A percentile compares a stretch with the other conserved stretches of the same genome.
These are phyloP conservation scores for Luidia sarsii DNA, from an alignment of 53 echinoderm and acorn worm genomes.

Conservation along the genomic window DNA sequence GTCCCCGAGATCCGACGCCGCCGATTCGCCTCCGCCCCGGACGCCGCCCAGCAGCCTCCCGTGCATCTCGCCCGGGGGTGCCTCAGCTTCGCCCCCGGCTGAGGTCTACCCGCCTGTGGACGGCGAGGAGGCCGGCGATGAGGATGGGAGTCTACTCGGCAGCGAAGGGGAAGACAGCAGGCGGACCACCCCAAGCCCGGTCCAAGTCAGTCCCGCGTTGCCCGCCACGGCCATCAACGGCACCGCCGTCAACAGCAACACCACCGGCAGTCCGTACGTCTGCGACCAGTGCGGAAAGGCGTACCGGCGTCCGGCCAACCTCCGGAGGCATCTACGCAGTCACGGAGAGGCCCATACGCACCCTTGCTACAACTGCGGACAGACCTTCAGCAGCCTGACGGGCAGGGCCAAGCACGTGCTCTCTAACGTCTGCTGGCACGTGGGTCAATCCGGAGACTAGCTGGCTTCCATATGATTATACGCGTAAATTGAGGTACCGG, in stretches of 20 bases:
- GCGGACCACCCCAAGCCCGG: conserved; percentile 67
- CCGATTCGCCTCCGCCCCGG: no score
- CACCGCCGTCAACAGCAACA: not conserved
- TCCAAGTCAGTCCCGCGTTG: no score
- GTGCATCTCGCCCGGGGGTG: conserved; percentile 42
- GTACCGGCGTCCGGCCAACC: conserved; percentile 90
- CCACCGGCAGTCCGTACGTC: conserved; percentile 23
- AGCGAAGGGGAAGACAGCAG: conserved; percentile 57
- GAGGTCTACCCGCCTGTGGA: not conserved
- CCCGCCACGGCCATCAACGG: no score
- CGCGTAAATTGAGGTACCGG: no score
- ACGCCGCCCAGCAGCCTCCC: not conserved
- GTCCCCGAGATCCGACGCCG: no score
- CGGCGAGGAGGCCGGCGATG: conserved; percentile 7
- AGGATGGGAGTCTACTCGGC: not conserved
- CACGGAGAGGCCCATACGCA: conserved; percentile 75
- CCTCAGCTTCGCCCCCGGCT: not conserved
- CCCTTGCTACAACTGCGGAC: conserved; percentile 90
- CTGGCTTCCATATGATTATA: no score
- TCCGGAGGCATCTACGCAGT: conserved; percentile 86
- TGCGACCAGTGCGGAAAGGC: conserved; percentile 93
- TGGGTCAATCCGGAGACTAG: no score
- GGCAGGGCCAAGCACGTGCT: conserved; percentile 75
- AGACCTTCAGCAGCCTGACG: conserved; percentile 80
- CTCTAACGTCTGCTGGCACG: conserved; percentile 53